A percentile compares a stretch with the other conserved stretches of the same genome.
Conservation (phyloP, 2,797 vertebrate genomes). For the Valencia hispanica region DNA sequence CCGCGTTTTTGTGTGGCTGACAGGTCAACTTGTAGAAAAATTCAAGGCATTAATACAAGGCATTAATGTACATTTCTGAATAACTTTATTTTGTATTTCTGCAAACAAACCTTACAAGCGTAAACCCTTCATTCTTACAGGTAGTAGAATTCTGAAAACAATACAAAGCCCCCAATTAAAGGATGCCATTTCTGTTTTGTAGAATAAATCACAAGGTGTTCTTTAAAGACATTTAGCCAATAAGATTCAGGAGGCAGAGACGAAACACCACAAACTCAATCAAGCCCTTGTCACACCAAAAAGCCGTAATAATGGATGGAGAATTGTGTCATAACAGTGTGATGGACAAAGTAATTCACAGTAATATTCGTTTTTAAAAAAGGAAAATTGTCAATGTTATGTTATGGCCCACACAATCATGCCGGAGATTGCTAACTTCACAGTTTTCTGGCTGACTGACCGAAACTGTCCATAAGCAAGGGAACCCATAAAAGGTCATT, state of each 20-base stretch:
- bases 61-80: background rate
- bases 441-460: too few species aligned
- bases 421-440: too few species aligned
- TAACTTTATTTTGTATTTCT: background rate
- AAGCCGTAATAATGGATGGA: background rate
- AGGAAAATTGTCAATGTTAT: too few species aligned
- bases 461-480: too few species aligned
- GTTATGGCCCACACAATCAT: too few species aligned
- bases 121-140: background rate
- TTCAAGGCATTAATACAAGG: too few species aligned
- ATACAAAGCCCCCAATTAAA: constrained; percentile 21
- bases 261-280: constrained; percentile 7
- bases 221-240: constrained; percentile 3
- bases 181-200: constrained; percentile 4
- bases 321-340: background rate
- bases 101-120: background rate
- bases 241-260: background rate
- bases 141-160: constrained; percentile 13
- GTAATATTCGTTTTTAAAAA: too few species aligned
- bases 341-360: background rate
- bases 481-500: too few species aligned
- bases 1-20: too few species aligned
- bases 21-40: too few species aligned
- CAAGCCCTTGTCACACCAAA: background rate
- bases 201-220: constrained; percentile 6